These are phyloP conservation scores for Drosophila lowei DNA, from an alignment of 1,140 invertebrate genomes.

Conservation along the genomic window DNA sequence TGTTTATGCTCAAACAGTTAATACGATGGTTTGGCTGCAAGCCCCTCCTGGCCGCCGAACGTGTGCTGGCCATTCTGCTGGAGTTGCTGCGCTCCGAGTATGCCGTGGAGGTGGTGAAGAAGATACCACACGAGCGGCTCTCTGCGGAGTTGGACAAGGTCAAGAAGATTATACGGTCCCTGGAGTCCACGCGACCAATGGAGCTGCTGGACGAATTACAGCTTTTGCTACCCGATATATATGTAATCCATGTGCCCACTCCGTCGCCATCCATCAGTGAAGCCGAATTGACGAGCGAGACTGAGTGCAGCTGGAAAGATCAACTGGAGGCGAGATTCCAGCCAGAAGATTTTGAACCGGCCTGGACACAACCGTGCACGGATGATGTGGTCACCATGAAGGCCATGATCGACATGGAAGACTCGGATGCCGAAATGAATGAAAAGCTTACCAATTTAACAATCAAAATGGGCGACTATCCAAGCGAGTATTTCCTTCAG, in stretches of 20 bases:
- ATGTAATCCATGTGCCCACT: slow-evolving; percentile 4
- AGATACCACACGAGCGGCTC: slow-evolving; percentile 51
- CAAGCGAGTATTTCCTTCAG: slow-evolving; percentile 71
- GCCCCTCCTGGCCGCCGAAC: slow-evolving; percentile 42
- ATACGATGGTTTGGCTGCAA: slow-evolving; percentile 73
- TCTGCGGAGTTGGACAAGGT: slow-evolving; percentile 61
- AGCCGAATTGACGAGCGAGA: neutral
- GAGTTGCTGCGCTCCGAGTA: slow-evolving; percentile 62
- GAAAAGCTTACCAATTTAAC: slow-evolving; percentile 45
- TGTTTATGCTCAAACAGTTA: slow-evolving; percentile 66
- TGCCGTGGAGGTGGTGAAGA: slow-evolving; percentile 30
- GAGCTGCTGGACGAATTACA: slow-evolving; percentile 57
- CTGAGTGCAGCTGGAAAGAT: neutral
- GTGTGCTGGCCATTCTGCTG: slow-evolving; percentile 64
- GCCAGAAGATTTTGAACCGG: slow-evolving; percentile 48
- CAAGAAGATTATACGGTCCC: slow-evolving; percentile 22
- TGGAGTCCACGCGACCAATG: slow-evolving; percentile 7
- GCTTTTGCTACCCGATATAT: slow-evolving; percentile 20
- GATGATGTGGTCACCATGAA: slow-evolving; percentile 59
- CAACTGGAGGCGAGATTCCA: slow-evolving; percentile 1
- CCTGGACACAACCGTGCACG: slow-evolving; percentile 50
- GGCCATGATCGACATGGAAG: slow-evolving; percentile 36
- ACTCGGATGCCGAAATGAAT: slow-evolving; percentile 34
- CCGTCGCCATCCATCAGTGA: neutral
- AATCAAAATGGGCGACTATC: slow-evolving; percentile 71